phyloP scores from a whole-genome alignment of 2,797 vertebrate genomes.

The Etheostoma perlongum region DNA sequence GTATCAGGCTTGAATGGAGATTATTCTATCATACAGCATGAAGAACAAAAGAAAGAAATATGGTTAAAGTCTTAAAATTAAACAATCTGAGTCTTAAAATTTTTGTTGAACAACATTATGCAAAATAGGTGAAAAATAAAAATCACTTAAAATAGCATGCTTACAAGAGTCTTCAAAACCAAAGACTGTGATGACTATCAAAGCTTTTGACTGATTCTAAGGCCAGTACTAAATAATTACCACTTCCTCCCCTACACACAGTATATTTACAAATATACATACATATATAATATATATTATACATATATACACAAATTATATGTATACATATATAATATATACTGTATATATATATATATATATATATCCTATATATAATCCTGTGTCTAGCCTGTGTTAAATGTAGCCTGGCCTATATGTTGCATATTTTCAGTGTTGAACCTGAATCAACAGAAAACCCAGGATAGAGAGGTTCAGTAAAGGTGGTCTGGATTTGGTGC shows the following conservation, averaged over 20 bases:
- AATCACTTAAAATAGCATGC: constrained; percentile 51
- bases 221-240: constrained; percentile 43
- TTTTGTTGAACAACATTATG: background rate
- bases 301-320: no score
- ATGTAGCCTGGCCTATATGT: constrained; percentile 4
- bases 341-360: no score
- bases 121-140: background rate
- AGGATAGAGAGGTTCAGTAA: constrained; percentile 68
- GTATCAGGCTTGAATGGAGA: background rate
- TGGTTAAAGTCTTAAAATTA: background rate
- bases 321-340: no score
- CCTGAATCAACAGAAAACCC: constrained; percentile 70
- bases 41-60: background rate
- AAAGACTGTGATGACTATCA: constrained; percentile 64
- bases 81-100: no score
- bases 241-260: constrained; percentile 24
- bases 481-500: constrained; percentile 62
- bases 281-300: no score
- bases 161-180: constrained; percentile 46
- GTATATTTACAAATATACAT: no score
- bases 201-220: constrained; percentile 67
- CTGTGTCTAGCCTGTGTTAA: background rate
- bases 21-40: background rate
- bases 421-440: constrained; percentile 56
- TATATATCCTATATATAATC: no score